These are phyloP conservation scores for Epizoanthus stellaris DNA, from an alignment of 92 coral and sea anemone species.

Conservation along the genomic window DNA sequence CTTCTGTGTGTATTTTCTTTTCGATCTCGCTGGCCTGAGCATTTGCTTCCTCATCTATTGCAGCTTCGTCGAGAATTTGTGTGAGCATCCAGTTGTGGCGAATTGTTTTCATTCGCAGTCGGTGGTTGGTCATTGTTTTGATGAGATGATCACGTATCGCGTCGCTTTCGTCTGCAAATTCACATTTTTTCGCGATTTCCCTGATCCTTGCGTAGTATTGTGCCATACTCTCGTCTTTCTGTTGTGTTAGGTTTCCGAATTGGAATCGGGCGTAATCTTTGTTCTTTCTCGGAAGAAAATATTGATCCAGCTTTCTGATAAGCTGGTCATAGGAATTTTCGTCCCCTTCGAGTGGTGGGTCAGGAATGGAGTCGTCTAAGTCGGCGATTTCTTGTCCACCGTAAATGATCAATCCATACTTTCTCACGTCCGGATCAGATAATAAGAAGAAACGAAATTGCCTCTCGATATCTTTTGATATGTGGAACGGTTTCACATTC, in stretches of 20 bases:
- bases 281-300: conserved; percentile 30
- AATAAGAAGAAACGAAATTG: conserved; percentile 26
- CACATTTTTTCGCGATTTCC: conserved; percentile 38
- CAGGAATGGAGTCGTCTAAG: conserved; percentile 34
- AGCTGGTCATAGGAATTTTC: conserved; percentile 12
- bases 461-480: conserved; percentile 10
- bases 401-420: conserved; percentile 29
- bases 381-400: conserved; percentile 47
- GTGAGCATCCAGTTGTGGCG: conserved; percentile 28
- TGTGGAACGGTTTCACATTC: conserved; percentile 17
- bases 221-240: conserved; percentile 28
- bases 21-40: too few species aligned
- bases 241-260: conserved; percentile 27
- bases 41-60: background rate
- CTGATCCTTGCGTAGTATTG: conserved; percentile 29
- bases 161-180: conserved; percentile 9
- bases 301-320: conserved; percentile 37
- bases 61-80: conserved; percentile 38
- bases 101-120: conserved; percentile 24
- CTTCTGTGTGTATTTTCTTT: too few species aligned
- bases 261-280: conserved; percentile 38
- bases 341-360: conserved; percentile 23
- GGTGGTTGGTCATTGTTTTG: conserved; percentile 38
- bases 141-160: conserved; percentile 35
- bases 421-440: conserved; percentile 13